Evolutionary conservation across 2,888 invertebrate genomes (phyloP).

Genomic region (Lissonota sp.): DNA sequence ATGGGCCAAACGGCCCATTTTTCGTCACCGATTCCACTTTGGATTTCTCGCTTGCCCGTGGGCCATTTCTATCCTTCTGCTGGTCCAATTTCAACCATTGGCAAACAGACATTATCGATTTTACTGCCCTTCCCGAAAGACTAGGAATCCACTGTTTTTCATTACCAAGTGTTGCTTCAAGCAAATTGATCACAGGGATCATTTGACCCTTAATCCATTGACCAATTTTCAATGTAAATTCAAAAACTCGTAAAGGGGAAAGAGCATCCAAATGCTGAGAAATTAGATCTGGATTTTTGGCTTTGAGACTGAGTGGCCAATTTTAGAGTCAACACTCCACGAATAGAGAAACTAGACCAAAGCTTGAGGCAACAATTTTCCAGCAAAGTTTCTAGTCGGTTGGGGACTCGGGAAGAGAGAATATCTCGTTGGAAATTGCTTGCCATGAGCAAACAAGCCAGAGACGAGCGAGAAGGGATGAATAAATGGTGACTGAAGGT

Average conservation of each 20-base stretch:
- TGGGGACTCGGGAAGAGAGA: constrained; percentile 51
- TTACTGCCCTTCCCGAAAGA: background rate
- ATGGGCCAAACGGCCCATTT: constrained; percentile 45
- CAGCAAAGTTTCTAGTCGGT: constrained; percentile 47
- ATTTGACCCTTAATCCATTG: constrained; percentile 14
- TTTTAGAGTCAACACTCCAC: constrained; percentile 54
- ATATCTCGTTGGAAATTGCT: constrained; percentile 63
- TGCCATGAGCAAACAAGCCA: constrained; percentile 58
- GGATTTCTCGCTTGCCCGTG: constrained; percentile 16
- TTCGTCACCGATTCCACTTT: constrained; percentile 25
- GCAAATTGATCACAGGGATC: constrained; percentile 21
- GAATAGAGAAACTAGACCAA: constrained; percentile 55
- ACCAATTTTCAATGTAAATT: too few relatives aligned
- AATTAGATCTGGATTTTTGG: constrained; percentile 27
- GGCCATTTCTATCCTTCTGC: constrained; percentile 35
- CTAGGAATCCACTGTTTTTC: too few relatives aligned
- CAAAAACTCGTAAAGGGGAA: background rate
- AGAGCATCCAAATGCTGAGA: constrained; percentile 15
- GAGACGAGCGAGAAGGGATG: constrained; percentile 13
- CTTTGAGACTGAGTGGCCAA: constrained; percentile 40
- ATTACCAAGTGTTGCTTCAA: constrained; percentile 6
- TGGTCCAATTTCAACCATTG: constrained; percentile 19
- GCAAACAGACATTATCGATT: constrained; percentile 36
- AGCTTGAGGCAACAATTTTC: constrained; percentile 42
- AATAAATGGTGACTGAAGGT: constrained; percentile 21